Evolutionary conservation across 37 sponge, comb jelly and placozoan genomes (phyloP), one percentile per base, ranked within the genome.

Genomic region (Cladorhizidae sp.): DNA sequence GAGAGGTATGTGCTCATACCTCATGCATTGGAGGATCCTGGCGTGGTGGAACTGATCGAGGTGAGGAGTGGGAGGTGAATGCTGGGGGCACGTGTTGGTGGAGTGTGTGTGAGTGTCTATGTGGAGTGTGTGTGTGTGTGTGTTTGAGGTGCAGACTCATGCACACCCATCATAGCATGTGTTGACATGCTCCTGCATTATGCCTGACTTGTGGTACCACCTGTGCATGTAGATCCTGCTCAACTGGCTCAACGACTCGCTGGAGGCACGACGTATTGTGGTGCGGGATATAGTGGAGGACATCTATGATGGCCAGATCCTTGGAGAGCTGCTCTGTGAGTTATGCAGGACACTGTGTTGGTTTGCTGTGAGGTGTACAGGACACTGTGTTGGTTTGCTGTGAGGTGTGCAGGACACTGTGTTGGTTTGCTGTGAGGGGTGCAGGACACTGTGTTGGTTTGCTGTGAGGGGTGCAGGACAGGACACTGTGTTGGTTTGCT

Each of bases 231-330:
- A 96, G 93, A 74, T 65, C 32, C 81, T 98, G 33, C 45, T 89
- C 37, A 71, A 85, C 18, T 98, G 98, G 98, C 63, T 98, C 23
- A 98, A 98, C 78, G 98, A 95, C 36, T 64, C 77, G 6, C 86
- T 98, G 55, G 92, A 95, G 67, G 95, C 86, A 23, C 87, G 94
- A 5, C 76, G 96, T 25, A 93, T 98, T 39, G 76, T 95, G 23
- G 89, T 95, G 1, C 64, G 93, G 26, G 88, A 95, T 73, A 80
- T 98, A 33, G 85, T 84, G 32, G 96, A 98, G 52, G 98, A 95
- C 58, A 28, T 98, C 39, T 98, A 86, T 37, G 98, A 98, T 83
- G 98, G 98, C 20, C 96, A 95, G 70, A 91, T 98, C 22, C 74
- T 98, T 0, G 88, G 93, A 3, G 96, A 95, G 57, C 80, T 98